Conservation (phyloP, 2,888 invertebrate genomes). For the Lydus trimaculatus region DNA sequence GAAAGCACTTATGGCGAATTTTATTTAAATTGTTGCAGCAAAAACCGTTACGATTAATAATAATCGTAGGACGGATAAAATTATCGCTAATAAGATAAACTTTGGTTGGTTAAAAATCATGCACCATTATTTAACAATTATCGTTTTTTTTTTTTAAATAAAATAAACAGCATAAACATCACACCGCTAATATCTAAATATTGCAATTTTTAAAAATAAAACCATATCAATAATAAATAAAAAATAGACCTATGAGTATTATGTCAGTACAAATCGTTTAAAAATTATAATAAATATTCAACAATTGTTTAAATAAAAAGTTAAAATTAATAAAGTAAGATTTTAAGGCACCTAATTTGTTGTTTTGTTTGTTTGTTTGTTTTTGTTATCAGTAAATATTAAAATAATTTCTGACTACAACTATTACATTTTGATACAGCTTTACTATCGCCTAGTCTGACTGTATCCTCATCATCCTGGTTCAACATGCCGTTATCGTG, state of each 20-base stretch:
- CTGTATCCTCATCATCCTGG: constrained; percentile 69
- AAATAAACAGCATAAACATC: neutral
- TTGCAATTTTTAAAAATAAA: neutral
- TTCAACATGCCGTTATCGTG: constrained; percentile 73
- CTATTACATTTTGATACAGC: constrained; percentile 73
- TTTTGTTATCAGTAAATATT: constrained; percentile 19
- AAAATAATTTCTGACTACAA: constrained; percentile 61
- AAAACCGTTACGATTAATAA: neutral
- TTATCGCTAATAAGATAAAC: neutral
- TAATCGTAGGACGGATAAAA: constrained; percentile 2
- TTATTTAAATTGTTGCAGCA: neutral
- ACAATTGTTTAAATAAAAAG: constrained; percentile 12
- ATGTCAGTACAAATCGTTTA: constrained; percentile 15
- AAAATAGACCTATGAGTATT: constrained; percentile 19
- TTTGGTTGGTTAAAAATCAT: constrained; percentile 2
- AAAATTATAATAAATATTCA: constrained; percentile 19
- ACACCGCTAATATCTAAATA: constrained; percentile 4
- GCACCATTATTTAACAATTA: neutral
- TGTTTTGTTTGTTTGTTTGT: neutral
- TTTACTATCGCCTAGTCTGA: constrained; percentile 73
- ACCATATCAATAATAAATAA: neutral
- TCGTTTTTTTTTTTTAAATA: too few relatives aligned
- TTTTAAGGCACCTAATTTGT: constrained; percentile 26
- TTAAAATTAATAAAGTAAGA: constrained; percentile 13
- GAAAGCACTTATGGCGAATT: constrained; percentile 15